Conservation (phyloP, 2,888 invertebrate species). For the Adela reaumurella region DNA sequence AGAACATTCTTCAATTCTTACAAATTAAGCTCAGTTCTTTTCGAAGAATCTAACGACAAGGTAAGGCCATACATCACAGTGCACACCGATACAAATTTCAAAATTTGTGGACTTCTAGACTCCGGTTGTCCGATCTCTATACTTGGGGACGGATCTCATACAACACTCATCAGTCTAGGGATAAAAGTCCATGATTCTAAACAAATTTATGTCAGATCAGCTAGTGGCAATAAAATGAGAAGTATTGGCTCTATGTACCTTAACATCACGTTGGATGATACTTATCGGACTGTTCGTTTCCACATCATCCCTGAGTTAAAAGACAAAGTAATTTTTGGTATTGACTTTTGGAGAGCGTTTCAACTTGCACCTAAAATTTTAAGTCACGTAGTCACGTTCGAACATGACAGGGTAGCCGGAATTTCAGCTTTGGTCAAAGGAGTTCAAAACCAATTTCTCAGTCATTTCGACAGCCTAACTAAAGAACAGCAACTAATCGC, state of each 20-base stretch:
- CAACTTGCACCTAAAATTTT: not conserved
- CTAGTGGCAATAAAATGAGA: not conserved
- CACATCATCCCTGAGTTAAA: not conserved
- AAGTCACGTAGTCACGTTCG: not conserved
- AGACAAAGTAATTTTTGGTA: not conserved
- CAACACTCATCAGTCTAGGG: not conserved
- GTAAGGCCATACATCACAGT: not conserved
- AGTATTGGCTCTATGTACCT: not conserved
- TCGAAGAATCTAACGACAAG: not conserved
- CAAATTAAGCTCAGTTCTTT: not conserved
- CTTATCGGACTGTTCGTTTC: not conserved
- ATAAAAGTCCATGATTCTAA: not conserved
- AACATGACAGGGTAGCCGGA: not conserved
- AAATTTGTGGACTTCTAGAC: conserved; percentile 1
- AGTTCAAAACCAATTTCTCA: no score
- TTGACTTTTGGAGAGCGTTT: not conserved
- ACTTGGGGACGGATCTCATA: not conserved
- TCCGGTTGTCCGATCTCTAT: not conserved
- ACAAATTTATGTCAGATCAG: not conserved
- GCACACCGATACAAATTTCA: not conserved
- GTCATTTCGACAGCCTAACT: not conserved
- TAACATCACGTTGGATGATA: not conserved
- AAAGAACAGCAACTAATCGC: not conserved
- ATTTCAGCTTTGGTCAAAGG: no score
- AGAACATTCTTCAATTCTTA: not conserved